Evolutionary conservation across 2,113 vertebrate genomes (phyloP), one percentile per base, ranked within the genome.

Genomic region (Larimichthys crocea): DNA sequence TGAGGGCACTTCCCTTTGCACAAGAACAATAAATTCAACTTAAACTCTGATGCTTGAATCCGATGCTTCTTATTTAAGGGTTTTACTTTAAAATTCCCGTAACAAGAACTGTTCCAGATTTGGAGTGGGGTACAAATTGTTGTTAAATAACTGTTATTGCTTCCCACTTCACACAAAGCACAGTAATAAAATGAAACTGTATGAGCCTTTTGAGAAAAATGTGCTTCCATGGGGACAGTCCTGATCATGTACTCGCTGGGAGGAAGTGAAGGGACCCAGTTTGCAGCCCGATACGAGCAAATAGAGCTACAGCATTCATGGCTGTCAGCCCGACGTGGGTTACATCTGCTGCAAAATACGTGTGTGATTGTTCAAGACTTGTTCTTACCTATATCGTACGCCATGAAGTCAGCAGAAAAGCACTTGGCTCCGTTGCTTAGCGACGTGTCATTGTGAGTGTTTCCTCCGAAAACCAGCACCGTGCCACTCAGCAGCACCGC

Each of bases 381-480:
- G 59, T 50, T 88, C 96, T 95, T 81, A 98, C 97, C 96, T 0
- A 97, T 94, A 69, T 98, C 97, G 7, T 97, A 98, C 0, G 96
- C 96, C 95, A 97, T 96, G 69, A 98, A 98, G 86, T 98, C 97
- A 0, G 96, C 95, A 24, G 97, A 98, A 44, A 98, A 99, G 90
- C 97, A 98, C 76, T 98, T 98, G 3, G 97, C 97, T 0, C 97
- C 97, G 0, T 97, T 96, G 94, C 97, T 98, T 88, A 98, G 96
- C 7, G 97, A 97, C 0, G 97, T 98, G 94, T 98, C 97, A 0
- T 98, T 99, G 95, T 98, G 97, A 0, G 97, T 98, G 92, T 98
- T 98, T 14, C 97, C 97, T 3, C 97, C 97, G 15, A 98, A 98
- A 50, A 98, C 96, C 93, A 99, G 93, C 93, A 98, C 93, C 3